Percentiles rank a stretch among this genome's conserved stretches.
Evolutionary conservation across 2,797 vertebrate genomes (phyloP).

Genomic region (Eleutherodactylus coqui): DNA sequence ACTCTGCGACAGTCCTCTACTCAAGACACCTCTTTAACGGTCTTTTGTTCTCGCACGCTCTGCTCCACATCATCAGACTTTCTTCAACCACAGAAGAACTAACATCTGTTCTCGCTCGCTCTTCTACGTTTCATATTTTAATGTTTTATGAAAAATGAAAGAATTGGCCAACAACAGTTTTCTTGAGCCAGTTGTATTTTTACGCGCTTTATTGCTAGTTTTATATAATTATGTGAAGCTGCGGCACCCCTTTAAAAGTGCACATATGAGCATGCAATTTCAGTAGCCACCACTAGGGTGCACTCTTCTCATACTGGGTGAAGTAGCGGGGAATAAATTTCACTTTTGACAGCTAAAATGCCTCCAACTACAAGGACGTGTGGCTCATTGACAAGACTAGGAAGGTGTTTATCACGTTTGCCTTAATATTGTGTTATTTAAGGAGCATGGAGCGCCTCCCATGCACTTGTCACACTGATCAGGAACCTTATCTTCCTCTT

Average conservation of each 20-base stretch:
- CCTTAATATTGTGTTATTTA: conserved; percentile 33
- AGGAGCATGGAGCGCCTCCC: neutral
- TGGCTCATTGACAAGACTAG: conserved; percentile 23
- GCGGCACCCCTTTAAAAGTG: neutral
- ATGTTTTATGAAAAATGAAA: too few species aligned
- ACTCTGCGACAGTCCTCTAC: too few species aligned
- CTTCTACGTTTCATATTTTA: too few species aligned
- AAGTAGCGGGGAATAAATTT: neutral
- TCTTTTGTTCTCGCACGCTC: too few species aligned
- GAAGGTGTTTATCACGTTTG: conserved; percentile 25
- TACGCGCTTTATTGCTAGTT: too few species aligned
- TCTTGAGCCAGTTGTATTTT: too few species aligned
- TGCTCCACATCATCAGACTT: too few species aligned
- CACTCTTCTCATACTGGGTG: conserved; percentile 39
- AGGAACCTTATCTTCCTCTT: conserved; percentile 49
- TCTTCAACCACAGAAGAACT: too few species aligned
- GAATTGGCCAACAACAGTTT: too few species aligned
- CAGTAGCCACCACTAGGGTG: conserved; percentile 42
- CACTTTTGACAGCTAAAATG: neutral
- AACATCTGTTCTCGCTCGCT: too few species aligned
- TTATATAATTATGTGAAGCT: too few species aligned
- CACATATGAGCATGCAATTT: neutral
- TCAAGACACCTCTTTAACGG: too few species aligned
- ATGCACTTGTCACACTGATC: neutral
- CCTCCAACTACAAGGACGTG: neutral